phyloP scores from a whole-genome alignment of 1,140 invertebrate genomes.

The Hormaphis cornu region DNA sequence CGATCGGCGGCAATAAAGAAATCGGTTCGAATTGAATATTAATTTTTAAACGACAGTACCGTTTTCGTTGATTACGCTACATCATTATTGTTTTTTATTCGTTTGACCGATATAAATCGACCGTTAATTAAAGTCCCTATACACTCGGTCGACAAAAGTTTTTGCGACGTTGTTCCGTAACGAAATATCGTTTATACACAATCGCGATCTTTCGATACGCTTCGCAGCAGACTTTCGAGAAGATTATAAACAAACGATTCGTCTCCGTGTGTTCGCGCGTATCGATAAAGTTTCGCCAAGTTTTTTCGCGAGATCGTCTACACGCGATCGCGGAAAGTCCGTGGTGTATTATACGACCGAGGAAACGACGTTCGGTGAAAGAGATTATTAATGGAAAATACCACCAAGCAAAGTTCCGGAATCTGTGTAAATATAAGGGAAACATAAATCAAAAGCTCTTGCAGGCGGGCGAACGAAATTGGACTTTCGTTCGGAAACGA shows the following conservation, averaged over 20 bases:
- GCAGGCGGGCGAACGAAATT: too few relatives aligned
- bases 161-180: not conserved
- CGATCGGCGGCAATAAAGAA: not conserved
- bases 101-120: not conserved
- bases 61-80: too few relatives aligned
- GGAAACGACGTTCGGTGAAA: too few relatives aligned
- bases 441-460: too few relatives aligned
- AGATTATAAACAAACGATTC: not conserved
- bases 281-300: not conserved
- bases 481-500: too few relatives aligned
- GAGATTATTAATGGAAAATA: too few relatives aligned
- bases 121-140: not conserved
- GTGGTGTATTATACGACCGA: too few relatives aligned
- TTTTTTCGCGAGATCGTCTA: too few relatives aligned
- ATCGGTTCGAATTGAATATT: not conserved
- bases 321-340: too few relatives aligned
- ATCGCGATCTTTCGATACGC: not conserved
- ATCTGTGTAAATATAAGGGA: too few relatives aligned
- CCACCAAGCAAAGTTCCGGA: too few relatives aligned
- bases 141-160: not conserved
- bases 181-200: too few relatives aligned
- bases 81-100: not conserved
- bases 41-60: not conserved
- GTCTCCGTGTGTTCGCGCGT: not conserved
- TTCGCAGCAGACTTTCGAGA: not conserved